Conservation (phyloP, 2,113 vertebrate genomes). For the Aegotheles bennettii region DNA sequence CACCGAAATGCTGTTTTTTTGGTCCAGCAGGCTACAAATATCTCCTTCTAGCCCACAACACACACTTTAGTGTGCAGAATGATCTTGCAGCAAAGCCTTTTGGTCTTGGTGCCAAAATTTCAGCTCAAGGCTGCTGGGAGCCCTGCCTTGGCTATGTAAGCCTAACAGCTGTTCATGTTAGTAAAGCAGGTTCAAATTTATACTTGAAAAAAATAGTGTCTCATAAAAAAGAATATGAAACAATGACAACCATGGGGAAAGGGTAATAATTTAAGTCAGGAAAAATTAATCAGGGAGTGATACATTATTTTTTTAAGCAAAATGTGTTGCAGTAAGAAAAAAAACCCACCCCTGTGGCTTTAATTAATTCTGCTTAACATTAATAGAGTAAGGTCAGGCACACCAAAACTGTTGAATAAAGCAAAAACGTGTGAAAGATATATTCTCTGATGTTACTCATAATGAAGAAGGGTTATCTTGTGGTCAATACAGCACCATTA, state of each 20-base stretch:
- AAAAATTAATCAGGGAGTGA: constrained; percentile 69
- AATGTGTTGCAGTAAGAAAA: constrained; percentile 54
- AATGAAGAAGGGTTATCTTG: constrained; percentile 67
- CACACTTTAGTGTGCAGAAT: not conserved
- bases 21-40: not conserved
- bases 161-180: constrained; percentile 66
- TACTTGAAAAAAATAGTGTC: constrained; percentile 64
- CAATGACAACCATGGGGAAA: constrained; percentile 56
- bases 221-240: constrained; percentile 71
- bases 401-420: constrained; percentile 76
- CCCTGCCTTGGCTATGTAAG: not conserved
- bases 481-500: constrained; percentile 72
- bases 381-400: constrained; percentile 71
- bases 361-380: constrained; percentile 74
- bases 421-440: constrained; percentile 71
- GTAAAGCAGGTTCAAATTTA: constrained; percentile 68
- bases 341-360: not conserved
- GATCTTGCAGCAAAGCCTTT: not conserved
- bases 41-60: not conserved
- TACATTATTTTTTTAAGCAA: constrained; percentile 69
- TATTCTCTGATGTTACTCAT: constrained; percentile 68
- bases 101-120: not conserved
- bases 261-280: constrained; percentile 68
- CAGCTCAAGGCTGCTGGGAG: constrained; percentile 7
- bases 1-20: not conserved